Percentiles rank a stretch among this genome's conserved stretches.
These are phyloP conservation scores for Takifugu ocellatus DNA, from an alignment of 2,797 vertebrate genomes.

Conservation along the genomic window DNA sequence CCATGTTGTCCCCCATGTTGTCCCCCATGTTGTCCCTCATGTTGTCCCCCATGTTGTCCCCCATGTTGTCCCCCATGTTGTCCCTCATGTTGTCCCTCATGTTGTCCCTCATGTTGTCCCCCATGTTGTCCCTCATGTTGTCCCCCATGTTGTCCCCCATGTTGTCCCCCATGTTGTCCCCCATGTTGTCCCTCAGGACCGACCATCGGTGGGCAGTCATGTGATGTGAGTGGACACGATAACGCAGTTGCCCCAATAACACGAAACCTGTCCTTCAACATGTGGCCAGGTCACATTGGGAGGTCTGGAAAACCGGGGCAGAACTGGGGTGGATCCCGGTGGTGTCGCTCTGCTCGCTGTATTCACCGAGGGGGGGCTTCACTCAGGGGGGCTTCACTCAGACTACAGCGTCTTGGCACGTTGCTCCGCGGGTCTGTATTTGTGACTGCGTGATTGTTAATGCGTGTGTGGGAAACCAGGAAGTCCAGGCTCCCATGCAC, in stretches of 20 bases:
- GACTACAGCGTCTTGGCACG: conserved; percentile 30
- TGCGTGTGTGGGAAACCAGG: conserved; percentile 80
- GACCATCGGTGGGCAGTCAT: conserved; percentile 54
- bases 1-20: no score
- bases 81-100: no score
- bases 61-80: no score
- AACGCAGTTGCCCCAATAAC: conserved; percentile 42
- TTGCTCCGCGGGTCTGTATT: conserved; percentile 14
- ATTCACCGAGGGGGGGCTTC: conserved; percentile 13
- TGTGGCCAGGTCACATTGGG: conserved; percentile 30
- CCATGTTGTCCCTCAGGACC: background rate
- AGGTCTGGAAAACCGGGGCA: conserved; percentile 29
- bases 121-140: no score
- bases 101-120: no score
- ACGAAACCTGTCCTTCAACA: background rate
- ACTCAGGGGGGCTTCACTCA: conserved; percentile 23
- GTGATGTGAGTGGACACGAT: conserved; percentile 53
- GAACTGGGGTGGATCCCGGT: conserved; percentile 25
- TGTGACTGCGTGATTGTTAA: conserved; percentile 61
- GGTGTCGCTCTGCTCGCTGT: conserved; percentile 8
- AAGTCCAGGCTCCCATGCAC: conserved; percentile 77
- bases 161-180: no score
- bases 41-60: no score
- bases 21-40: no score
- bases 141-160: no score